A percentile compares a stretch with the other conserved stretches of the same genome.
phyloP scores from a whole-genome alignment of 2,113 vertebrate genomes.

The Glaucidium brasilianum region DNA sequence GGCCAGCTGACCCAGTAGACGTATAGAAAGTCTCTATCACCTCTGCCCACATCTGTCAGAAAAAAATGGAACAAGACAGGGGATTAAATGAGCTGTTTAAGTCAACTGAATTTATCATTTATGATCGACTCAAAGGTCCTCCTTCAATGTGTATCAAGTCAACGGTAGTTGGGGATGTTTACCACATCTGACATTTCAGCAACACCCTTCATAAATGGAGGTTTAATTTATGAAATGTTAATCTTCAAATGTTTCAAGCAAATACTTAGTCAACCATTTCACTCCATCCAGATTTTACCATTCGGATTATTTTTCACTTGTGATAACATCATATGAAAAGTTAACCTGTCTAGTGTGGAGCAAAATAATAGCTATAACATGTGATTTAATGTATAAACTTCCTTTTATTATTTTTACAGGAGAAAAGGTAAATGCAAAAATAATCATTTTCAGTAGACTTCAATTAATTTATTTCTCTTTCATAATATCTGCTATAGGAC shows the following conservation, averaged over 20 bases:
- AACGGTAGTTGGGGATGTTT: neutral
- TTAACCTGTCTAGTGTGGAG: neutral
- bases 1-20: neutral
- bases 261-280: neutral
- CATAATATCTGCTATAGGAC: neutral
- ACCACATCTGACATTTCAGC: neutral
- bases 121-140: neutral
- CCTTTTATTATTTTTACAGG: neutral
- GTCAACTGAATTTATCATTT: neutral
- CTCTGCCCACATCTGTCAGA: neutral
- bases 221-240: neutral
- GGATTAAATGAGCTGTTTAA: neutral
- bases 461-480: neutral
- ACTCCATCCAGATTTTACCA: neutral
- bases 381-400: neutral
- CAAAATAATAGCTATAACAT: neutral
- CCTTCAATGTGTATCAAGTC: neutral
- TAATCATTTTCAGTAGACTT: neutral
- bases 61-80: neutral
- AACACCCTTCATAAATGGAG: neutral
- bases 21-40: neutral
- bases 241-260: neutral
- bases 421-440: neutral
- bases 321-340: rapidly evolving
- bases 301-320: neutral